Evolutionary conservation across 2,113 vertebrate species (phyloP).

Genomic region (Misgurnus anguillicaudatus): DNA sequence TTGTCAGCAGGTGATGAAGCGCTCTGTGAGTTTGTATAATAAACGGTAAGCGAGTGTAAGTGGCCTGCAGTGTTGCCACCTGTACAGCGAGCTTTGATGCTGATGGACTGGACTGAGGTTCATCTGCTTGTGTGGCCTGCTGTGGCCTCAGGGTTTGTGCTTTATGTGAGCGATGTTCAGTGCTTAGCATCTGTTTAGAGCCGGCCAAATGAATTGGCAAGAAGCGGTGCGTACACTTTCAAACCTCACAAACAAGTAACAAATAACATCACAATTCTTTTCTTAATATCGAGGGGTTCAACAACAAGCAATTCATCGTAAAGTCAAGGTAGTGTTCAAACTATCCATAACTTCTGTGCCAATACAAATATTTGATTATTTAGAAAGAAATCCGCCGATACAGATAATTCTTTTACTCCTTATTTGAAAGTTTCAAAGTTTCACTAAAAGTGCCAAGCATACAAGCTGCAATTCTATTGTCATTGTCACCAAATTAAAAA

Average conservation of each 20-base stretch:
- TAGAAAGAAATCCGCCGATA: too few species aligned
- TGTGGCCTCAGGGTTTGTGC: conserved; percentile 44
- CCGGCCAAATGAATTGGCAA: conserved; percentile 22
- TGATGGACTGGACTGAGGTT: conserved; percentile 30
- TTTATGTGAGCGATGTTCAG: conserved; percentile 37
- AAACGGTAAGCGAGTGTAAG: conserved; percentile 21
- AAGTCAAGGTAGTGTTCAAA: not conserved
- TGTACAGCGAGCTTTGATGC: conserved; percentile 22
- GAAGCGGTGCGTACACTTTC: not conserved
- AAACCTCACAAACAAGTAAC: not conserved
- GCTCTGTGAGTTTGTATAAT: conserved; percentile 44
- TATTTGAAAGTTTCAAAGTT: too few species aligned
- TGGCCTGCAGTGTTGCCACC: conserved; percentile 43
- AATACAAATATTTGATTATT: too few species aligned
- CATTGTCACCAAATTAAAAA: too few species aligned
- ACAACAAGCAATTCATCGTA: not conserved
- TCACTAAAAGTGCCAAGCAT: too few species aligned
- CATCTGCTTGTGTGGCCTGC: conserved; percentile 27
- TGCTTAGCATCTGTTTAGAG: conserved; percentile 45
- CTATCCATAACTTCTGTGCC: too few species aligned
- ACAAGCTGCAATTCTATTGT: too few species aligned
- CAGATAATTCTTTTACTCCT: too few species aligned
- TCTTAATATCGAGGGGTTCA: too few species aligned
- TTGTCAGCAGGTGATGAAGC: conserved; percentile 68
- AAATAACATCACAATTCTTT: not conserved